Base-by-base conservation (phyloP, 2,113 vertebrate species). In the Melanerpes aurifrons region DNA sequence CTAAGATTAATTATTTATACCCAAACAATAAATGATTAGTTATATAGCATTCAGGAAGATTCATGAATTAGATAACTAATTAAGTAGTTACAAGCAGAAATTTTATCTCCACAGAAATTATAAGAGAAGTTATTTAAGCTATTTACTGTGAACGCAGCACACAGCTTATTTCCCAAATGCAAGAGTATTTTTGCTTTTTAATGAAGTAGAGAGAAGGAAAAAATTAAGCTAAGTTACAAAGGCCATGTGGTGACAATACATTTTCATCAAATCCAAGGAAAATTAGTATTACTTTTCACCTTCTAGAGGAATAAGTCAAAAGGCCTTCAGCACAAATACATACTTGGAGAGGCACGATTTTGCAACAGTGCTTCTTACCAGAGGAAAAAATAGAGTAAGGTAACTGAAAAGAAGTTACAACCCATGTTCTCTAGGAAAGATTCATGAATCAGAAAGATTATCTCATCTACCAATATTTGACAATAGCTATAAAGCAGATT, bases 401-500 rank as follows among this genome's bases (percentile, higher is more conserved):
- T 47, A 47, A 58, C 31, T 76, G 26, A 35, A 76, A 87, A 75
- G 1, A 69, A 63, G 22, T 68, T 82, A 37, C 22, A 91, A 71
- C n/a, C 21, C 61, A 45, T 48, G 68, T 77, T 91, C 15, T 71
- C 5, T 25, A 67, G 18, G 12, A 89, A 70, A 75, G 29, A 47
- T n/a, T 64, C 61, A 68, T 71, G 53, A 77, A 82, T 77, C 61
- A 35, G 25, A 90, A 29, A 76, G 89, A 93, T 85, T 62, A 74
- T 47, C 89, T 90, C 82, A 95, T 95, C 89, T 68, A 90, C 56
- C 63, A 56, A 71, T 93, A 73, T 89, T 82, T 90, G 91, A 93
- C 86, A 97, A 95, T 43, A 77, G 87, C 92, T 95, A 68, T 75
- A n/a, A 91, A 92, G 74, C 74, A 96, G 50, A 92, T 87, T n/a